Evolutionary conservation across 2,888 invertebrate species (phyloP).

Genomic region (Lithophane socia): DNA sequence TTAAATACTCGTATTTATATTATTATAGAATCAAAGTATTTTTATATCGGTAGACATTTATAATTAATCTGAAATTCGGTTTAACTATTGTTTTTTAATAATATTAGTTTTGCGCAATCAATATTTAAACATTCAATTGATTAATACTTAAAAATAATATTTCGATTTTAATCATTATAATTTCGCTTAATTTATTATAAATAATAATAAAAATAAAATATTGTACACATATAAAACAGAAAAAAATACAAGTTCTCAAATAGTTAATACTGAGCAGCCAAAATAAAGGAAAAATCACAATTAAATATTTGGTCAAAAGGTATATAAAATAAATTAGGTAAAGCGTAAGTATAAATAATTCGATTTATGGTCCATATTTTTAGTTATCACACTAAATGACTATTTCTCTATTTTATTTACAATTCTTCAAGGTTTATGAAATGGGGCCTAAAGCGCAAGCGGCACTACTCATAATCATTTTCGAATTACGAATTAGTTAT

Average conservation of each 20-base stretch:
- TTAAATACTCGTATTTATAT: conserved; percentile 13
- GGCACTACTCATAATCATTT: conserved; percentile 5
- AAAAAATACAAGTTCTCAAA: conserved; percentile 31
- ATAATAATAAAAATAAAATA: conserved; percentile 13
- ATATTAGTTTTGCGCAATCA: neutral
- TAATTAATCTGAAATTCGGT: conserved; percentile 46
- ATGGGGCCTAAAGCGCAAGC: conserved; percentile 23
- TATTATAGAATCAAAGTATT: conserved; percentile 20
- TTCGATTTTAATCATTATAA: conserved; percentile 25
- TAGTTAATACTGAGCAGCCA: conserved; percentile 53
- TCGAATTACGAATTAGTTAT: conserved; percentile 2
- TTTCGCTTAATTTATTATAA: conserved; percentile 22
- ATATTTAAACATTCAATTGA: conserved; percentile 1
- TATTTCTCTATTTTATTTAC: conserved; percentile 51
- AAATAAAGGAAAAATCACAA: conserved; percentile 39
- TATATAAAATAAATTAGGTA: conserved; percentile 43
- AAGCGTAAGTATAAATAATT: conserved; percentile 58
- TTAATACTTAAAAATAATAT: conserved; percentile 20
- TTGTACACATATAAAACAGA: conserved; percentile 16
- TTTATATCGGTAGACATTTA: conserved; percentile 35
- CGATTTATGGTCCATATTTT: conserved; percentile 67
- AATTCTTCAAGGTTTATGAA: conserved; percentile 21
- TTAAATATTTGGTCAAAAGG: conserved; percentile 35
- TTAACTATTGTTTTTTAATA: conserved; percentile 40
- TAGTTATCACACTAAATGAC: conserved; percentile 67